phyloP scores from a whole-genome alignment of 1,140 invertebrate species.

The Venturia canescens region DNA sequence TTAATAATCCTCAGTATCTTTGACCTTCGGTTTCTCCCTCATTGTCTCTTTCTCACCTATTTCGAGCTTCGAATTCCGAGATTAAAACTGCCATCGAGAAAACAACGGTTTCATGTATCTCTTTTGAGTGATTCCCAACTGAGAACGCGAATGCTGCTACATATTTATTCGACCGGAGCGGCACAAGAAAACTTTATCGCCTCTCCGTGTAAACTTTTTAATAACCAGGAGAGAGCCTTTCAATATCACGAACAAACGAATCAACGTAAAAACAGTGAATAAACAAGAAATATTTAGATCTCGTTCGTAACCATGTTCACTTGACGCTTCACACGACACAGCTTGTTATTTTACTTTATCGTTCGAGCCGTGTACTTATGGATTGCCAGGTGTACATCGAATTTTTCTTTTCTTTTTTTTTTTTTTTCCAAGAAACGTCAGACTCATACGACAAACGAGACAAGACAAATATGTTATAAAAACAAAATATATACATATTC shows the following conservation, averaged over 20 bases:
- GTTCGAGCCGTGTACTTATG: neutral
- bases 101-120: neutral
- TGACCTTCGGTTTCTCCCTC: slow-evolving; percentile 2
- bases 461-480: neutral
- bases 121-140: neutral
- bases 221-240: neutral
- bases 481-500: neutral
- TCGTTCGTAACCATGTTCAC: neutral
- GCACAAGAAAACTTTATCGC: neutral
- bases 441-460: slow-evolving; percentile 3
- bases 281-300: neutral
- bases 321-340: neutral
- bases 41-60: neutral
- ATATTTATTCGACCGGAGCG: neutral
- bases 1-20: slow-evolving; percentile 28
- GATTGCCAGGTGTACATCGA: neutral
- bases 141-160: slow-evolving; percentile 20
- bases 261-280: slow-evolving; percentile 6
- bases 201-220: neutral
- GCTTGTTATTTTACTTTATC: neutral
- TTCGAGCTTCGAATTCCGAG: neutral
- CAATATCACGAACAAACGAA: slow-evolving; percentile 7
- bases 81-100: slow-evolving; percentile 17
- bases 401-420: neutral
- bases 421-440: neutral